Base-by-base conservation (phyloP, 1,140 invertebrate species). In the Anoplophora glabripennis region DNA sequence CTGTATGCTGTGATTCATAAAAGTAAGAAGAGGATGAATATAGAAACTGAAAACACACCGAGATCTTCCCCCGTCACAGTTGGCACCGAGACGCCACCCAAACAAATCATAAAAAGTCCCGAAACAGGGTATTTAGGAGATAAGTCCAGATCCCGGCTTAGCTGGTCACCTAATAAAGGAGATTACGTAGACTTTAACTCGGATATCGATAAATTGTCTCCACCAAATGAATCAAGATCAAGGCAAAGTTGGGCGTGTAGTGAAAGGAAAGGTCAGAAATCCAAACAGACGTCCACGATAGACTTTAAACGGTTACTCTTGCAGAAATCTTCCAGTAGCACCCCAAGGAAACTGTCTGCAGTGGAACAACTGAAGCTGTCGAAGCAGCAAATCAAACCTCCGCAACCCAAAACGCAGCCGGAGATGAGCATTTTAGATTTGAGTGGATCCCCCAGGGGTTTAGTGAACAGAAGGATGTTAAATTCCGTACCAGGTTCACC, bases 281-380 rank as follows among this genome's bases (percentile, higher is more conserved):
- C 28, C 7, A 58, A 82, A 18, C 81, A 87, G 65, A 89, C 87
- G 4, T 88, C 86, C 1, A 77, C 87, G 53, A 75, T 89, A 66
- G 91, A 93, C 73, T 93, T 93, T 69, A 93, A 93, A 72, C 84
- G 88, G 66, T 74, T 93, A 10, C 76, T 93, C 1, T 77, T 89
- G 5, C 87, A 89, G 64, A 81, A 86, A 76, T 77, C 80, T 55
- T 76, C 80, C 70, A 80, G 82, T 58, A 75, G 80, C 68, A 75
- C 74, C 58, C 67, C 68, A 17, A 77, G 78, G 7, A 88, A 89
- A 66, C 72, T 89, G 0, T 92, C 90, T 11, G 91, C 91, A 4
- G 89, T 92, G 3, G 90, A 94, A 73, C 84, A 90, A 72, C 71
- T 94, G 5, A 90, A 89, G 76, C 75, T 89, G 28, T 86, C 86